Base-by-base conservation (phyloP, 2,888 invertebrate species). In the Cremastinae sp. region DNA sequence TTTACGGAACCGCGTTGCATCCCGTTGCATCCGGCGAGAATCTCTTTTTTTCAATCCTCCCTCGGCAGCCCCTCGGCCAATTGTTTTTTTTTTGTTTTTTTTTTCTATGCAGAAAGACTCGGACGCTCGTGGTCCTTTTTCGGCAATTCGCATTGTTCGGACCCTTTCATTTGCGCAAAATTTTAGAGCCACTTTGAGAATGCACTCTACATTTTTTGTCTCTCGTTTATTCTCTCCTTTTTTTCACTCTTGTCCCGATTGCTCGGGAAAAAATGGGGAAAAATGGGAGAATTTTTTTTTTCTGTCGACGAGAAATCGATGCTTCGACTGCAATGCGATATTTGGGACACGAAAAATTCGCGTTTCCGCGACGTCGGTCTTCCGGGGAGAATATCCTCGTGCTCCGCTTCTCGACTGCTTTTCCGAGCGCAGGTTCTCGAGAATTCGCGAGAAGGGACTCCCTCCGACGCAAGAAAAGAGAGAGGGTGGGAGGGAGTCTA, bases 41-140 rank as follows among this genome's bases (percentile, higher is more conserved):
- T 36, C 53, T 61, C 54, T 61, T 36, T 54, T 70, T 54, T 53
- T 53, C 16, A 34, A 36, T 20, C 53, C 18, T 41, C 28, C 70
- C 81, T 80, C 71, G 80, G 82, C 75, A 80, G n/a, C n/a, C 79
- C 79, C 82, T 82, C 81, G 80, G 79, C 20, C 49, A 45, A 45
- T 61, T 53, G 62, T 65, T 65, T 45, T 65, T 16, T 71, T 56
- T 28, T 34, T 71, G 53, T n/a, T 47, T 41, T 43, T 8, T 18
- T 38, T 34, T 22, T 28, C 54, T 56, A 8, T n/a, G 58, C 47
- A 36, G 47, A 18, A 16, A 47, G 43, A 43, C 34, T 20, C 36
- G 43, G 12, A 12, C 53, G 54, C 9, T 9, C 34, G 5, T 54
- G n/a, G 45, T 47, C 43, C 54, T 54, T 69, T 53, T 70, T 51